Percentiles rank a stretch among this genome's conserved stretches.
Conservation (phyloP, 1,140 invertebrate genomes). For the Ganaspis sp. region DNA sequence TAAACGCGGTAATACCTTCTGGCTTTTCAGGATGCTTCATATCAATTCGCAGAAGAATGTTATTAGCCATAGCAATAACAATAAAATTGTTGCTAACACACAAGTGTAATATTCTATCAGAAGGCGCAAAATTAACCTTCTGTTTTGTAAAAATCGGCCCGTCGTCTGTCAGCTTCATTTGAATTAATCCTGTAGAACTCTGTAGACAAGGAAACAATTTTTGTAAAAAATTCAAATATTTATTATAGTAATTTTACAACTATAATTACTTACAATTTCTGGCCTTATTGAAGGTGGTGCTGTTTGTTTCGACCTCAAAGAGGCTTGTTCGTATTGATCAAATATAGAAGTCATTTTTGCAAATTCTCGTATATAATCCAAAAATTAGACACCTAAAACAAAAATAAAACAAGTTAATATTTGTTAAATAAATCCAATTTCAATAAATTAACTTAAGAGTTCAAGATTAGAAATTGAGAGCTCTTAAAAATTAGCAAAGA, state of each 20-base stretch:
- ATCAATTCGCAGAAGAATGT: slow-evolving; percentile 88
- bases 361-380: background rate
- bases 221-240: slow-evolving; percentile 31
- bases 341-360: slow-evolving; percentile 83
- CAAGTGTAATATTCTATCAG: slow-evolving; percentile 86
- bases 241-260: background rate
- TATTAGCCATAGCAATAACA: slow-evolving; percentile 90
- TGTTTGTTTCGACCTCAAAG: slow-evolving; percentile 76
- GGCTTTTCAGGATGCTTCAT: slow-evolving; percentile 85
- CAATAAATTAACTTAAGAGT: no score
- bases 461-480: no score
- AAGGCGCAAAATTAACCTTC: slow-evolving; percentile 87
- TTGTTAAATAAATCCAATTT: no score
- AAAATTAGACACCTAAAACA: background rate
- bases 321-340: slow-evolving; percentile 86
- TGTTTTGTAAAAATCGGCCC: slow-evolving; percentile 87
- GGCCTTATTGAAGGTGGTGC: slow-evolving; percentile 68
- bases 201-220: slow-evolving; percentile 52
- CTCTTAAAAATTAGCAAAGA: no score
- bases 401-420: no score
- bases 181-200: slow-evolving; percentile 81
- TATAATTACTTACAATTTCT: slow-evolving; percentile 72
- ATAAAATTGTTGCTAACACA: slow-evolving; percentile 89
- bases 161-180: slow-evolving; percentile 83
- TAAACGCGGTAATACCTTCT: slow-evolving; percentile 82